phyloP scores from a whole-genome alignment of 2,888 invertebrate species.

The Drosophila pegasa region DNA sequence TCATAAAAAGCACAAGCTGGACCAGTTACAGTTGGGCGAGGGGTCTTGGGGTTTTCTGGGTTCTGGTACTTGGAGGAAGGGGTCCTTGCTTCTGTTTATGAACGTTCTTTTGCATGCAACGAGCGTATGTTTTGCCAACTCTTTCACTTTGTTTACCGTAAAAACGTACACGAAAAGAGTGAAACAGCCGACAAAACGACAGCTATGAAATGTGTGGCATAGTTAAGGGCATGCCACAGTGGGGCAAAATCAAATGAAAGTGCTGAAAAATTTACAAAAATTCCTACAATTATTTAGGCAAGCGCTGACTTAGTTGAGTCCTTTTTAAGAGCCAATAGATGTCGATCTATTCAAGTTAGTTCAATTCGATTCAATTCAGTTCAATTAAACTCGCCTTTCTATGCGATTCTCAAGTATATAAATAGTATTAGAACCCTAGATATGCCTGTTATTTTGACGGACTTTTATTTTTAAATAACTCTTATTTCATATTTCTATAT shows the following conservation, averaged over 20 bases:
- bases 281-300: no score
- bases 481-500: not conserved
- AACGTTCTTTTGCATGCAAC: slow-evolving; percentile 63
- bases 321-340: no score
- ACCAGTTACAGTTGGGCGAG: slow-evolving; percentile 18
- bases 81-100: slow-evolving; percentile 42
- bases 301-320: no score
- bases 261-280: not conserved
- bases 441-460: no score
- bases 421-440: no score
- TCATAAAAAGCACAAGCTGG: slow-evolving; percentile 31
- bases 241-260: slow-evolving; percentile 9
- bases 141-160: slow-evolving; percentile 66
- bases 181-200: slow-evolving; percentile 42
- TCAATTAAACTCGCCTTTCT: no score
- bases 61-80: not conserved
- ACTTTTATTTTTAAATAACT: no score
- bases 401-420: not conserved
- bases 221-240: slow-evolving; percentile 40
- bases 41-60: not conserved
- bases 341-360: no score
- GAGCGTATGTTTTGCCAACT: slow-evolving; percentile 73
- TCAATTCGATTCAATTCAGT: no score
- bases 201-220: slow-evolving; percentile 41
- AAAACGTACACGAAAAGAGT: slow-evolving; percentile 41